These are phyloP conservation scores for Pyrocephalus nanus DNA, from an alignment of 2,797 vertebrate species.

Conservation along the genomic window DNA sequence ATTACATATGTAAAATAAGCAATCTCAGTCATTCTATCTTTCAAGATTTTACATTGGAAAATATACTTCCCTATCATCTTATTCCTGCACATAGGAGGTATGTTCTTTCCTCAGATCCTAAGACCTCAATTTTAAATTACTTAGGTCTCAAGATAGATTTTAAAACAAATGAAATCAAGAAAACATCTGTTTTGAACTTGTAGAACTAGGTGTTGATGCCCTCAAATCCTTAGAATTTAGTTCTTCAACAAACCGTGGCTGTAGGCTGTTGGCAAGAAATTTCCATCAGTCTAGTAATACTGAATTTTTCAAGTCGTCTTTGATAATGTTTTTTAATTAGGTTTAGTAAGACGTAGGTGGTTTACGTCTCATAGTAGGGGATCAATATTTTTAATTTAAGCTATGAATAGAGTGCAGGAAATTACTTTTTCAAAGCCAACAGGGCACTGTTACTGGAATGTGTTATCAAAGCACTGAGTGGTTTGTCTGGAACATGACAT, in stretches of 20 bases:
- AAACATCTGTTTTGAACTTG: background rate
- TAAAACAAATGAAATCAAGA: background rate
- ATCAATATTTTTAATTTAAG: constrained; percentile 43
- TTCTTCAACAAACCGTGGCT: background rate
- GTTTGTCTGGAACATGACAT: background rate
- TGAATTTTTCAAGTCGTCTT: background rate
- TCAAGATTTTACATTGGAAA: background rate
- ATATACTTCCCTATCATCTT: background rate
- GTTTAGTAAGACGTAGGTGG: background rate
- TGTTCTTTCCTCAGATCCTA: background rate
- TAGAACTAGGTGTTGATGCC: background rate
- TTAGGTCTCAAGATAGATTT: background rate
- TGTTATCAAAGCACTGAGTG: background rate
- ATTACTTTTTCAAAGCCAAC: background rate
- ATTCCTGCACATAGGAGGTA: background rate
- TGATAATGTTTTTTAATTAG: background rate
- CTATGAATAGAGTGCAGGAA: background rate
- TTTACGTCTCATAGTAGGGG: background rate
- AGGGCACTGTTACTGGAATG: background rate
- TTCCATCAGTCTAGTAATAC: background rate
- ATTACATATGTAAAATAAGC: background rate
- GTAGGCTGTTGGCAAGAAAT: background rate
- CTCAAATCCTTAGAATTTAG: background rate
- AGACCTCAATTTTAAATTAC: background rate
- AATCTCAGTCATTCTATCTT: background rate